phyloP scores from a whole-genome alignment of 2,113 vertebrate genomes.

The Solea senegalensis region DNA sequence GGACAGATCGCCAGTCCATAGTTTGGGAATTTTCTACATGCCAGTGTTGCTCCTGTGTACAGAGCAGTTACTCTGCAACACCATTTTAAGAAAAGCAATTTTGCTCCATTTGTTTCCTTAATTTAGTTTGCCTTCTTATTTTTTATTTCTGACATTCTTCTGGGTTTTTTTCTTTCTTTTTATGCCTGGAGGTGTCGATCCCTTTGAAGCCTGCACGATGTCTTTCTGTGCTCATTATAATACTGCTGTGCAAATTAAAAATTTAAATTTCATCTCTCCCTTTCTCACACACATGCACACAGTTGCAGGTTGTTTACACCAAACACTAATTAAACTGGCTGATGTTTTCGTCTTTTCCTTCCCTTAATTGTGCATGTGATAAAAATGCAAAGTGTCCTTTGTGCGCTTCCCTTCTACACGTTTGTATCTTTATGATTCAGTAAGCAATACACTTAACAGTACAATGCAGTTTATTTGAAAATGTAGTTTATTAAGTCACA shows the following conservation, averaged over 20 bases:
- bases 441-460: not conserved
- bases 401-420: too few species aligned
- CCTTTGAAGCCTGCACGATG: constrained; percentile 39
- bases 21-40: too few species aligned
- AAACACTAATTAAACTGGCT: constrained; percentile 12
- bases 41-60: too few species aligned
- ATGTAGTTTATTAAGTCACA: not conserved
- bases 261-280: constrained; percentile 12
- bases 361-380: not conserved
- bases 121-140: too few species aligned
- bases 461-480: too few species aligned
- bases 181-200: not conserved
- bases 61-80: too few species aligned
- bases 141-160: too few species aligned
- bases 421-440: too few species aligned
- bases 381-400: not conserved
- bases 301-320: constrained; percentile 18
- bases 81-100: too few species aligned
- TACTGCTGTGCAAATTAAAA: constrained; percentile 51
- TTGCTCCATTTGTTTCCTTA: too few species aligned
- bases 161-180: too few species aligned
- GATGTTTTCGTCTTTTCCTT: constrained; percentile 7
- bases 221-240: constrained; percentile 51
- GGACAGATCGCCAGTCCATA: too few species aligned
- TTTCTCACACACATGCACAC: not conserved